Evolutionary conservation across 1,140 invertebrate genomes (phyloP).

Genomic region (Temnothorax nylanderi): DNA sequence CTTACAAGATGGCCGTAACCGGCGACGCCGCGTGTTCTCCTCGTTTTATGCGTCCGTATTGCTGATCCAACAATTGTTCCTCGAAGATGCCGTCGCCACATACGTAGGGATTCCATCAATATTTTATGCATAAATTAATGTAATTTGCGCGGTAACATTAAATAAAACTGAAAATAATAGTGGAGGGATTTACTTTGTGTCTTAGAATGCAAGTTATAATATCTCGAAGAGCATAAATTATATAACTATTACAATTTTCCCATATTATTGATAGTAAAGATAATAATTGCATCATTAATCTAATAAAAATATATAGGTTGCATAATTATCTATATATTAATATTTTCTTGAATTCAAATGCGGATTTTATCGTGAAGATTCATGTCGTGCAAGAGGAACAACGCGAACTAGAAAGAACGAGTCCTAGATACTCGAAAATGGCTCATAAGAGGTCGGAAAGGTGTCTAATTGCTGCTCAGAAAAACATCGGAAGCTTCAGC

Average conservation of each 20-base stretch:
- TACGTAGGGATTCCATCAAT: background rate
- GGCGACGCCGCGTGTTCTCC: conserved; percentile 37
- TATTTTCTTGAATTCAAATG: background rate
- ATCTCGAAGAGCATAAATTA: background rate
- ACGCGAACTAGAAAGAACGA: conserved; percentile 8
- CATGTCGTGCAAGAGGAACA: background rate
- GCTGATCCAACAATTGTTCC: background rate
- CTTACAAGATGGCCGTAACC: background rate
- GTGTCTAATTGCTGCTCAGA: conserved; percentile 57
- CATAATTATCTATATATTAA: background rate
- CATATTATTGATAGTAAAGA: background rate
- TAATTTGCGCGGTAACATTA: background rate
- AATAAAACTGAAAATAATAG: background rate
- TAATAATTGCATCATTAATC: background rate
- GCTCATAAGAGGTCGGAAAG: conserved; percentile 34
- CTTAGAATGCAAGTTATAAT: background rate
- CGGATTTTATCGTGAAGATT: background rate
- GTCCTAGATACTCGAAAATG: conserved; percentile 21
- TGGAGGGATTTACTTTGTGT: background rate
- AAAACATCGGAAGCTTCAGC: conserved; percentile 50
- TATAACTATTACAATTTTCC: background rate
- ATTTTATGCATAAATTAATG: background rate
- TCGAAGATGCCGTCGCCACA: background rate
- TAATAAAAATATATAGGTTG: background rate
- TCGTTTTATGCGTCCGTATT: conserved; percentile 34